These are phyloP conservation scores for Puma concolor DNA, from an alignment of 2,113 vertebrate species.

Conservation along the genomic window DNA sequence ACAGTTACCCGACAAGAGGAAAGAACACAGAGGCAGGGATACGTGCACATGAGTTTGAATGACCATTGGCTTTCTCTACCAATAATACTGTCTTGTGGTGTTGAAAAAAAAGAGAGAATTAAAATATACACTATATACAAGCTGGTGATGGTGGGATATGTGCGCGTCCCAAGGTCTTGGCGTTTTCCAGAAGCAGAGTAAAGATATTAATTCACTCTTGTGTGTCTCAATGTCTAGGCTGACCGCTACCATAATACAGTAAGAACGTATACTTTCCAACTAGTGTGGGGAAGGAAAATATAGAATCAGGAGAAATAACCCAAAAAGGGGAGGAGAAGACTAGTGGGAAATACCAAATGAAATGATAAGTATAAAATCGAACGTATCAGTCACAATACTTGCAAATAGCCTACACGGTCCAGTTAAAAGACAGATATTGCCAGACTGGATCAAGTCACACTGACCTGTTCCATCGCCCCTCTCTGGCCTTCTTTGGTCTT, in stretches of 20 bases:
- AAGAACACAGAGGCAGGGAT: background rate
- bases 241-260: background rate
- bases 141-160: background rate
- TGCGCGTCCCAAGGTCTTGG: background rate
- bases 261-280: background rate
- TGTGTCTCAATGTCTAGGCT: background rate
- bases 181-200: background rate
- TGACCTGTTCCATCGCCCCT: background rate
- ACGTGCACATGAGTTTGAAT: background rate
- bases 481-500: background rate
- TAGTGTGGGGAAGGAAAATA: background rate
- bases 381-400: background rate
- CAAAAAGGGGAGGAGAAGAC: background rate
- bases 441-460: background rate
- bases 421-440: background rate
- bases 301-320: background rate
- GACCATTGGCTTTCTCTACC: background rate
- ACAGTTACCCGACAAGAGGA: background rate
- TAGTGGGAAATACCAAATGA: background rate
- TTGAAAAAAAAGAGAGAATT: background rate
- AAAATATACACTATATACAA: background rate
- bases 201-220: background rate
- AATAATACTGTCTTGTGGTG: background rate
- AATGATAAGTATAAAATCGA: background rate
- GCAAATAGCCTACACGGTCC: background rate